Base-by-base conservation (phyloP, 2,113 vertebrate genomes). In the Eulacestoma nigropectus region DNA sequence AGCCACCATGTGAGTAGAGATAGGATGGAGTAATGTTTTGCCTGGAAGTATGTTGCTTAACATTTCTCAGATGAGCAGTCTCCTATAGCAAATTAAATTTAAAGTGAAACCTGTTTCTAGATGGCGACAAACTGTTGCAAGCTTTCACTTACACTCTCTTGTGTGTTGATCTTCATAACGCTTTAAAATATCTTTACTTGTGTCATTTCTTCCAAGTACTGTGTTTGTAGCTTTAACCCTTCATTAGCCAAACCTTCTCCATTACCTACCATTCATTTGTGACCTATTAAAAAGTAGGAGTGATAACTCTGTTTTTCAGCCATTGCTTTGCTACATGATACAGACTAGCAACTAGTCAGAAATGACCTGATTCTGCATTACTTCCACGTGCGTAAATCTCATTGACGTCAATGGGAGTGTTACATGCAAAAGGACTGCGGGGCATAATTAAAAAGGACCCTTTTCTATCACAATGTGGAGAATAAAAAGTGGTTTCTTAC, bases 361-460 rank as follows among this genome's bases (percentile, higher is more conserved):
- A 90, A 72, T 83, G 64, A 94, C 92, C 95, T 92, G 88, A 94
- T 94, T 92, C 93, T 94, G 90, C 84, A 81, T 84, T 90, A 90
- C 83, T 96, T 94, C 79, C 95, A 93, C 76, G 62, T 93, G 88
- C 83, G 19, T 90, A 86, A 84, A 78, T 89, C 85, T 94, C 83
- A 53, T 20, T 97, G 95, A 96, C 86, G 80, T 97, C 96, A 96
- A 3, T 79, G 79, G 92, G 79, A 95, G 69, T 4, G 12, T 89
- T 94, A 89, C 7, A 7, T 93, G 90, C 90, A 69, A 90, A 89
- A 89, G 73, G 78, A 75, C 93, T 95, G 78, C 41, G 55, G 94
- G 95, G 87, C 87, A 46, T 94, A 93, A 95, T 91, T 75, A 95
- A 80, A 76, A 84, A 89, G 56, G 92, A 90, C 69, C 64, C 89